Base-by-base conservation (phyloP, 2,113 vertebrate species). In the Sebastes schlegelii region DNA sequence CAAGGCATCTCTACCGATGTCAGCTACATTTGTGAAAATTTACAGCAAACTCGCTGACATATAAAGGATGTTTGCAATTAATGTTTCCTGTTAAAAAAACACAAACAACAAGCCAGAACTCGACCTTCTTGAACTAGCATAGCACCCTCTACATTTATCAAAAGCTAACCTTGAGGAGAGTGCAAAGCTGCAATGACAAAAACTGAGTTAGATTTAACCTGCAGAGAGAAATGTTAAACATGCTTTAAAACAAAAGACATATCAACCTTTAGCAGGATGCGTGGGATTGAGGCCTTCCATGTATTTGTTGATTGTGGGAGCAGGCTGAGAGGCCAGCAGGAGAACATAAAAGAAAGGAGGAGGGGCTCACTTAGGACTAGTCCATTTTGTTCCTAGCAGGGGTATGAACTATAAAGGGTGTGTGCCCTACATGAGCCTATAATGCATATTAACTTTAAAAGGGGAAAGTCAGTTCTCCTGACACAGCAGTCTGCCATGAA, bases 301-400 rank as follows among this genome's bases (percentile, higher is more conserved):
- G 83, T 63, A 82, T 77, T 88, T 83, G 81, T 48, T 90, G 79
- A 80, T 76, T 80, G 72, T 76, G 42, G 67, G 66, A 80, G 83
- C 79, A 83, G 77, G 49, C 82, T 83, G 61, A 80, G 72, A 86
- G 73, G 62, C 71, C 76, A 60, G 80, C 64, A 79, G 40, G 74
- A 87, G 73, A 81, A 80, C 71, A 90, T 83, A 77, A 86, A 78
- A 80, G 51, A 77, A 81, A 83, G 49, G 77, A 87, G 90, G 92
- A 86, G 92, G 92, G 64, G 77, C 88, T 85, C 74, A 45, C 16
- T 66, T 74, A 78, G 76, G 90, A 75, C 61, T 70, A 80, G 78
- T 82, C 89, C 88, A 88, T 80, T 19, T 73, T 67, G 60, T 73
- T 64, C 11, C 12, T 46, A n/a, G 40, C 61, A 65, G 66, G 63